These are phyloP conservation scores for Zaprionus camerounensis DNA, from an alignment of 1,140 invertebrate species.

Conservation along the genomic window DNA sequence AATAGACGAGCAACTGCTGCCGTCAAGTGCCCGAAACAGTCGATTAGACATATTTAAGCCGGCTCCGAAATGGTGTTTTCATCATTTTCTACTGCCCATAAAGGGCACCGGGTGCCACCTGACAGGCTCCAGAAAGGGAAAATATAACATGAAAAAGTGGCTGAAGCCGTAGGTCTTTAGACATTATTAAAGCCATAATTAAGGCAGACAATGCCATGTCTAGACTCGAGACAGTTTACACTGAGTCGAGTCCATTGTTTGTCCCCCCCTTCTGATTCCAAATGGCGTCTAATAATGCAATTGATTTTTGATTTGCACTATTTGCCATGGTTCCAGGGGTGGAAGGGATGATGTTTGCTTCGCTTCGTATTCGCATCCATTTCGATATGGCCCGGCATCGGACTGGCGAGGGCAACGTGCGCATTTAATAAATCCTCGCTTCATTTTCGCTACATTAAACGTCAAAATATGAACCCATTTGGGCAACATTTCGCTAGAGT, in stretches of 20 bases:
- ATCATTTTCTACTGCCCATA: constrained; percentile 69
- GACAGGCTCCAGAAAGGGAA: constrained; percentile 14
- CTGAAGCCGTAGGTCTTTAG: constrained; percentile 20
- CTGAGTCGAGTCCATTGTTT: constrained; percentile 35
- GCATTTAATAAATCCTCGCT: constrained; percentile 78
- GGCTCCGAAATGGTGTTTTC: constrained; percentile 58
- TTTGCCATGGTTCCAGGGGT: constrained; percentile 28
- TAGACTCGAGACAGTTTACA: constrained; percentile 50
- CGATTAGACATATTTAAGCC: constrained; percentile 76
- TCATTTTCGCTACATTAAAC: constrained; percentile 83
- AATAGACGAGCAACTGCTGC: constrained; percentile 62
- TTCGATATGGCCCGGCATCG: constrained; percentile 30
- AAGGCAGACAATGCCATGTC: constrained; percentile 33
- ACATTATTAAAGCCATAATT: constrained; percentile 18
- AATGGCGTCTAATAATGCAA: constrained; percentile 77
- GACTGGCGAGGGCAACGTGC: constrained; percentile 66
- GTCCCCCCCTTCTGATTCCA: constrained; percentile 48
- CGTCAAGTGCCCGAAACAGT: constrained; percentile 71
- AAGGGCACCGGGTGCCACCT: constrained; percentile 61
- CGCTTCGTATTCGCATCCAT: constrained; percentile 21
- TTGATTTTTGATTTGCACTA: constrained; percentile 78
- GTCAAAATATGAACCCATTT: constrained; percentile 83
- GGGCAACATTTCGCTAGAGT: constrained; percentile 67
- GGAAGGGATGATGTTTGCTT: background rate
- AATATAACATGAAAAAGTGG: background rate